Conservation (phyloP, 2,888 invertebrate genomes). For the Drosophila suboccidentalis region DNA sequence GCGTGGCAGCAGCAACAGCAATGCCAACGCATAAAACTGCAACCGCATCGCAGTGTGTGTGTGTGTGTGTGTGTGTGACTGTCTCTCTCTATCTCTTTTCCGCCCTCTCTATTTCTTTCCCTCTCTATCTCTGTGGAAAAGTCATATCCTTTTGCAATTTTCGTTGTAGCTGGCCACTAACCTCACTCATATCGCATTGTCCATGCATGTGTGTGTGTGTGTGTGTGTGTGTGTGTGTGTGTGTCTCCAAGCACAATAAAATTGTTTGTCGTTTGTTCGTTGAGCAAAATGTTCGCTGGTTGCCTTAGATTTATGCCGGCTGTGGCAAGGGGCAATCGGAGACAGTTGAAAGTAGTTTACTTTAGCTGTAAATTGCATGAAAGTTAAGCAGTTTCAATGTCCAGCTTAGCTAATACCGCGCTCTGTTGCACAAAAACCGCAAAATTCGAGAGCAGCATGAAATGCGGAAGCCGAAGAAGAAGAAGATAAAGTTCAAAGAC, state of each 20-base stretch:
- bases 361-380: conserved; percentile 77
- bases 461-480: conserved; percentile 11
- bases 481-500: conserved; percentile 34
- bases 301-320: conserved; percentile 70
- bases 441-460: conserved; percentile 41
- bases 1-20: conserved; percentile 42
- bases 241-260: conserved; percentile 66
- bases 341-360: conserved; percentile 66
- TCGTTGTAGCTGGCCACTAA: conserved; percentile 73
- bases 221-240: conserved; percentile 30
- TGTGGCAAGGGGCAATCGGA: not conserved
- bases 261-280: conserved; percentile 78
- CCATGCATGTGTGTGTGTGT: conserved; percentile 32
- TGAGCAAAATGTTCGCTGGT: conserved; percentile 69
- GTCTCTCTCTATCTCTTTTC: not conserved
- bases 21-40: conserved; percentile 75
- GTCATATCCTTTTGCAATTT: conserved; percentile 78
- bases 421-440: conserved; percentile 77
- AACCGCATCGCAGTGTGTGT: conserved; percentile 67
- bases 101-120: not conserved
- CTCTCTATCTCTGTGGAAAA: conserved; percentile 47
- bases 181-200: conserved; percentile 77
- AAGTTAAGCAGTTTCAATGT: conserved; percentile 80
- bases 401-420: conserved; percentile 80
- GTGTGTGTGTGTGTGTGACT: not conserved